Base-by-base conservation (phyloP, 2,113 vertebrate species). In the Miniopterus natalensis region DNA sequence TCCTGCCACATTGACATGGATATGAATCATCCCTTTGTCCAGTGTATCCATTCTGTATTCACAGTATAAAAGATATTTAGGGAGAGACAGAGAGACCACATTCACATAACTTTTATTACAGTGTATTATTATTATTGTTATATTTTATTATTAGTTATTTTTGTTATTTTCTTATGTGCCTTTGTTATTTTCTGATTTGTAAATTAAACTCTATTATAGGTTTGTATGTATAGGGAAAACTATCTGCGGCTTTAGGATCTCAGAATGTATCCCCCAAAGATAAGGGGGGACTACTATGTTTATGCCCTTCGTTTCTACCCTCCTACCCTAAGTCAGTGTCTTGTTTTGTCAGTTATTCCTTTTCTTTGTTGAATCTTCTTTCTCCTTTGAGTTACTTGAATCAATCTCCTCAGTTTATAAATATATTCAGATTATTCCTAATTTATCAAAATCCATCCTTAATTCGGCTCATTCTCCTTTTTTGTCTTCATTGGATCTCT, bases 381-480 rank as follows among this genome's bases (percentile, higher is more conserved):
- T 95, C 23, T 79, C 14, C 27, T 47, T 95, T 94, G 68, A 83
- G 17, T 80, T 95, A 66, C 27, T 63, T 93, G 66, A 20, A 25
- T 93, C 42, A 49, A 1, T 88, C 31, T 84, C 23, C 57, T 61
- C 45, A 42, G 23, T 12, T 92, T 86, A 61, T 36, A 94, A 5
- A 63, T 27, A 65, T 7, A 36, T 93, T 81, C 40, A 63, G n/a
- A 47, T 80, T 70, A 63, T 57, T 95, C 31, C n/a, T 65, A n/a
- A 65, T 68, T 93, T 57, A 36, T 55, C 18, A 59, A 63, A 81
- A 53, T 77, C 40, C 15, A 11, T 36, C n/a, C 31, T 84, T 5
- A 49, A 0, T 88, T 61, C 31, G 77, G 36, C 8, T 84, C 9
- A n/a, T 79, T 83, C 17, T 79, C 36, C 6, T n/a, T 55, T 47